Evolutionary conservation across 2,888 invertebrate genomes (phyloP), one percentile per base, ranked within the genome.

Genomic region (Fabriciana adippe): DNA sequence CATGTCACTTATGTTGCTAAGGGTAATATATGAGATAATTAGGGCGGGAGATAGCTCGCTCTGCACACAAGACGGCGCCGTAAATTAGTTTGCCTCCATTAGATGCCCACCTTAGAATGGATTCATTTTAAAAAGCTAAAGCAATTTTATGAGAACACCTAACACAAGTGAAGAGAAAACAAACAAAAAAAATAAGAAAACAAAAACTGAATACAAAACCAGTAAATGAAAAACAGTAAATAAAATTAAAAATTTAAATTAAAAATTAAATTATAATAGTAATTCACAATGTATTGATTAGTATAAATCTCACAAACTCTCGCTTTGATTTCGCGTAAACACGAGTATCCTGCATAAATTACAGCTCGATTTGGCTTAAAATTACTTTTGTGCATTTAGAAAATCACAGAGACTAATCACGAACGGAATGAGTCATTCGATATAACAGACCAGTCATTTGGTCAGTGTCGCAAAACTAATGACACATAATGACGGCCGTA

Each of bases 391-490:
- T 76, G 70, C 81, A 81, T 81, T 80, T 81, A 85, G 86, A 86
- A 85, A 87, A 86, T 84, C 86, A 84, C 83, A 83, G 81, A 84
- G 83, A 82, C 86, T 90, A 91, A 90, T 90, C 86, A 89, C 84
- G 83, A 82, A 74, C 81, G 77, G 85, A 90, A 90, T 90, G 91
- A 90, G 90, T 91, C 92, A 92, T 90, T 84, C 86, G 91, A 92
- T 91, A 90, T 88, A 79, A 82, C 86, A 86, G 90, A 84, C 89
- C 85, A 89, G 91, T 91, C 90, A 90, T 91, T 91, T 90, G 92
- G 92, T 91, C 90, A 91, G 89, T 88, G 91, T 92, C 91, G 92
- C 92, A 90, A 91, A 92, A 91, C 91, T 92, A 92, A 92, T 92
- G 91, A 90, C 90, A 92, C 90, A 89, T 92, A 92, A 92, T 92